Evolutionary conservation across 2,113 vertebrate species (phyloP), one percentile per base, ranked within the genome.

Genomic region (Aegotheles bennettii): DNA sequence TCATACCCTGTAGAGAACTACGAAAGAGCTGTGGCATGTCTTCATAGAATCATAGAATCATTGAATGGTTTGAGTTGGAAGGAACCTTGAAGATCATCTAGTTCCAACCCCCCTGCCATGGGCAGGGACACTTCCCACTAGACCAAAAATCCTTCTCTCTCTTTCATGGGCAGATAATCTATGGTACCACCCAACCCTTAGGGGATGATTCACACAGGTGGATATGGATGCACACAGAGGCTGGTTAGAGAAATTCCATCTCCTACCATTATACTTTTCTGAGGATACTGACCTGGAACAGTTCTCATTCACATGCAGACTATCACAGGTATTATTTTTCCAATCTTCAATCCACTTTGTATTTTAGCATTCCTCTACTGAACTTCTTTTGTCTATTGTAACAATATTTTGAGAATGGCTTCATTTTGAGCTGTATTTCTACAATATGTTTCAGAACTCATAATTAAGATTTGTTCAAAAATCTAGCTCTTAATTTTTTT

Each of bases 181-280:
- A 1, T 71, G n/a, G 11, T 63, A 16, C 6, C 65, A 35, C 2
- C 8, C 4, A 42, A 3, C 3, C 18, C 12, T 47, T 33, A 38
- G 3, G 65, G 31, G 24, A 13, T 23, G 3, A n/a, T 60, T 68
- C 36, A 45, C 8, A 3, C 10, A 26, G 13, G 7, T 38, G 11
- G 9, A 16, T 74, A 19, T 2, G 1, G 3, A 56, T 35, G 11
- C 16, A 13, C 21, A 25, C 4, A 7, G 13, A 63, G 5, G 4
- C 2, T 35, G 7, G 16, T 17, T 14, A 35, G 33, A 93, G 50
- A 74, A 57, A 70, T 65, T 60, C 6, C 23, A 10, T 17, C 23
- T 74, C 9, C n/a, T 65, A 24, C 16, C 17, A 16, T 60, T 42
- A 15, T 2, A 3, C 11, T 89, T 84, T 57, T n/a, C 42, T 5